phyloP scores from a whole-genome alignment of 2,113 vertebrate genomes.

The Erinaceus europaeus region DNA sequence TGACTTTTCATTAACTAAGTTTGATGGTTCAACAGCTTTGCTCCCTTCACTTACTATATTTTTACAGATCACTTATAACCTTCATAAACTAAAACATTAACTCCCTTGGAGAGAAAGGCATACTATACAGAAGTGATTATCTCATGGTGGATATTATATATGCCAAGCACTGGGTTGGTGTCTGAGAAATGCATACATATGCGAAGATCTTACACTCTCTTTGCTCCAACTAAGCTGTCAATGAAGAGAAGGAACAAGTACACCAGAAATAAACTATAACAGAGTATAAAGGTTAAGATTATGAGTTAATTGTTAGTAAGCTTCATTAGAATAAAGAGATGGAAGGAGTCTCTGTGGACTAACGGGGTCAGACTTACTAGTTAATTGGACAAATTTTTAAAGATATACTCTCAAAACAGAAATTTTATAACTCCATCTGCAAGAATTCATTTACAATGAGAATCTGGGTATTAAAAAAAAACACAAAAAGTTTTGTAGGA shows the following conservation, averaged over 20 bases:
- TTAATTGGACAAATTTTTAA: background rate
- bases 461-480: background rate
- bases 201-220: background rate
- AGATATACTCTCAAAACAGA: background rate
- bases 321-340: slow-evolving; percentile 33
- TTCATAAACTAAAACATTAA: background rate
- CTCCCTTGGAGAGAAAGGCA: background rate
- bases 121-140: background rate
- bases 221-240: slow-evolving; percentile 20
- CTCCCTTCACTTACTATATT: background rate
- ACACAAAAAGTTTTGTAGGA: background rate
- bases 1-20: slow-evolving; percentile 31
- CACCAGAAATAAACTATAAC: slow-evolving; percentile 40
- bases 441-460: background rate
- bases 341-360: background rate
- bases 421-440: background rate
- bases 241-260: slow-evolving; percentile 45
- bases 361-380: slow-evolving; percentile 26
- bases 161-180: background rate
- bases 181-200: background rate
- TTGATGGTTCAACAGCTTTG: slow-evolving; percentile 28
- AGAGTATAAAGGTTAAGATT: background rate
- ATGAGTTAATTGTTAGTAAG: slow-evolving; percentile 19
- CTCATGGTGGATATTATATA: background rate
- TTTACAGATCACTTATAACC: background rate